phyloP scores from a whole-genome alignment of 2,888 invertebrate genomes.

The Criorhina ranunculi region DNA sequence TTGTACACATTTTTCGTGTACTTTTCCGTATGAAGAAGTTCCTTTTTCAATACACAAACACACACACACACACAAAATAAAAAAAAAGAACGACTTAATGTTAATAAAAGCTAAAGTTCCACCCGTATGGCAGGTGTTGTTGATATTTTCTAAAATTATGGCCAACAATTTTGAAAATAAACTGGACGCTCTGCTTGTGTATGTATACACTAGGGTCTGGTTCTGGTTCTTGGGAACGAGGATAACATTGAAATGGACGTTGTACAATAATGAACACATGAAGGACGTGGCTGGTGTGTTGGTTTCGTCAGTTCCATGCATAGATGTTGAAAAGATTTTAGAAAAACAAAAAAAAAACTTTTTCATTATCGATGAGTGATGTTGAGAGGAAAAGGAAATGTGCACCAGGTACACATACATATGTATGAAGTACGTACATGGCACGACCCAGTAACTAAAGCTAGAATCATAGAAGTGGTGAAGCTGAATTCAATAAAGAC shows the following conservation, averaged over 20 bases:
- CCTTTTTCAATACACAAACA: not conserved
- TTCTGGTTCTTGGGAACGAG: not conserved
- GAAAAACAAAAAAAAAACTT: not conserved
- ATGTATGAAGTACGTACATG: too few species aligned
- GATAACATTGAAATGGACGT: slow-evolving; percentile 18
- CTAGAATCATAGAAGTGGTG: too few species aligned
- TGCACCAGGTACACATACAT: too few species aligned
- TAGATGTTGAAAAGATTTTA: not conserved
- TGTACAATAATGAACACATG: slow-evolving; percentile 14
- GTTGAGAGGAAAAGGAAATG: too few species aligned
- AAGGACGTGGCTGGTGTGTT: not conserved
- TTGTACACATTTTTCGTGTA: slow-evolving; percentile 12
- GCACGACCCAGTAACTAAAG: too few species aligned
- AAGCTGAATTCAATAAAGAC: too few species aligned
- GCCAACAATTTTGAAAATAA: slow-evolving; percentile 41
- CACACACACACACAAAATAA: not conserved
- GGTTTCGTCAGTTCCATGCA: not conserved
- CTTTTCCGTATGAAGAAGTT: slow-evolving; percentile 3
- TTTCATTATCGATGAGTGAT: not conserved
- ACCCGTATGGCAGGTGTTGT: slow-evolving; percentile 35
- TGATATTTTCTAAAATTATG: slow-evolving; percentile 44
- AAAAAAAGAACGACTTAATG: slow-evolving; percentile 11
- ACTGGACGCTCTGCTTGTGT: slow-evolving; percentile 18
- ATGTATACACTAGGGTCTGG: slow-evolving; percentile 10
- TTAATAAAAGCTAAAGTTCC: slow-evolving; percentile 36